Percentiles rank a stretch among this genome's conserved stretches.
Conservation (phyloP, 37 sponge, comb jelly and placozoan genomes). For the Haliclona indistincta region DNA sequence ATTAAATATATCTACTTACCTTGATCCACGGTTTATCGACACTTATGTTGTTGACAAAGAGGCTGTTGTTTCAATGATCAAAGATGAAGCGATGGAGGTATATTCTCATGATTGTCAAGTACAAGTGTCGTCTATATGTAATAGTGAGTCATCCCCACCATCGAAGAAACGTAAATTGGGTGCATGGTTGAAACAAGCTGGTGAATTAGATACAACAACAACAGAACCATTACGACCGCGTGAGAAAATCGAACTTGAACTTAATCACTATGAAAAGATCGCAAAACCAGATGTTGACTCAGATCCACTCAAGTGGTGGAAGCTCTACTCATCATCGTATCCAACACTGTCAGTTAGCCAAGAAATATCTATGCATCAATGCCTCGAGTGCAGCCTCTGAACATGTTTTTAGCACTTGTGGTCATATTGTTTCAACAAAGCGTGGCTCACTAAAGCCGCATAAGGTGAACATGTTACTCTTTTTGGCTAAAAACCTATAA, state of each 20-base stretch:
- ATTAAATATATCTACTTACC: not conserved
- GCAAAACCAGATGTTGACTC: conserved; percentile 9
- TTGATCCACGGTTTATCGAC: not conserved
- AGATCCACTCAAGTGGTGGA: conserved; percentile 33
- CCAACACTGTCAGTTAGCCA: conserved; percentile 14
- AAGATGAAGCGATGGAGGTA: not conserved
- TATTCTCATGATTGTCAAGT: not conserved
- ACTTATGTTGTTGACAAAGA: conserved; percentile 1
- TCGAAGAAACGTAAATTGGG: not conserved
- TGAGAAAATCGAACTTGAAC: not conserved
- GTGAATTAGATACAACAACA: not conserved
- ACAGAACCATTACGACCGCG: not conserved
- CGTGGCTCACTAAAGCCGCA: conserved; percentile 5
- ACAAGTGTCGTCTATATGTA: not conserved
- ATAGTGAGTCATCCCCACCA: not conserved
- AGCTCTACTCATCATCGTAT: not conserved
- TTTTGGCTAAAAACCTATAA: not conserved
- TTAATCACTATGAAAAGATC: not conserved
- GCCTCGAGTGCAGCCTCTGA: conserved; percentile 21
- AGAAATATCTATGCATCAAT: conserved; percentile 9
- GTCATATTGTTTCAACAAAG: conserved; percentile 1
- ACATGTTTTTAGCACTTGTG: conserved; percentile 20
- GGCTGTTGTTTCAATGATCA: not conserved
- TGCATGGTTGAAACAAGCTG: not conserved
- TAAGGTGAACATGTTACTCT: conserved; percentile 19